Evolutionary conservation across 1,140 invertebrate species (phyloP), one percentile per base, ranked within the genome.

Genomic region (Plutomurus gul): DNA sequence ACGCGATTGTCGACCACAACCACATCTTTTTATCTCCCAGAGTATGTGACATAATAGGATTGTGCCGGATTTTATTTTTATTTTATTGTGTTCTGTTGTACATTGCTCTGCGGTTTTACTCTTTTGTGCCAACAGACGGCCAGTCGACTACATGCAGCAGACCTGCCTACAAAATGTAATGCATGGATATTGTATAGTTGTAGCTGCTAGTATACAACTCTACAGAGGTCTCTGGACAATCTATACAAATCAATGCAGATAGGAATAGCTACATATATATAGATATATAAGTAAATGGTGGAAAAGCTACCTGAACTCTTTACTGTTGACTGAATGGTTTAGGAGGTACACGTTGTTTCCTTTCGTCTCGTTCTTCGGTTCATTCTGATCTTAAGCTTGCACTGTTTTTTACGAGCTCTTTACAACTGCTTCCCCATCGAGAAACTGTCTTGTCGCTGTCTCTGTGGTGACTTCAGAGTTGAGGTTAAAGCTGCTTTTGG

Each of bases 11-110:
- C 20, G 25, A 43, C 6, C 22, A 72, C 27, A 72, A 72, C 70
- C 70, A 72, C 70, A 72, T 72, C 70, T 72, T 72, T 72, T 72
- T 72, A 72, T 72, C 70, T 71, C 11, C 37, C 40, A 8, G 30
- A 74, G 27, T 33, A 33, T 74, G 72, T 74, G 72, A 74, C 72
- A 74, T 74, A 74, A 74, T 74, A 74, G 72, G 72, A 74, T 74
- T 74, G 39, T 49, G 18, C 40, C 30, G 72, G 72, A 74, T 74
- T 74, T 74, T 74, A 74, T 74, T 74, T 49, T 74, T 74, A 74
- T 74, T 74, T 74, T 74, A 74, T 74, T 74, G 39, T 72, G 70
- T 65, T 65, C 56, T 65, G 56, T 65, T 65, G 56, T 65, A 65
- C 16, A 65, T 25, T 33, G 30, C 27, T 65, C 18, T 30, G 16